phyloP scores from a whole-genome alignment of 2,113 vertebrate genomes.

The Eolophus roseicapilla region DNA sequence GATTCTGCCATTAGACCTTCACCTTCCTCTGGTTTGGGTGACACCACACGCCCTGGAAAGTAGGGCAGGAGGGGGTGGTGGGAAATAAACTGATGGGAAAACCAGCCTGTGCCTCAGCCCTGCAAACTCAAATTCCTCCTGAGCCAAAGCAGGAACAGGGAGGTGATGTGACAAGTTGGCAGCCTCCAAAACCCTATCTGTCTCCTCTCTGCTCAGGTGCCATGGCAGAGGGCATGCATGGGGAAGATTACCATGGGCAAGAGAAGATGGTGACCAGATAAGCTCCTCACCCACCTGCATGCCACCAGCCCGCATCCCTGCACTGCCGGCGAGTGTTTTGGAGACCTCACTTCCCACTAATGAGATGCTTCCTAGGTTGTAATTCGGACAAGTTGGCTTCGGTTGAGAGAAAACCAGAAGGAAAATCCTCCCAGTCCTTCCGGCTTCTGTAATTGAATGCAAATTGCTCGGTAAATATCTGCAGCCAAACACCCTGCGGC shows the following conservation, averaged over 20 bases:
- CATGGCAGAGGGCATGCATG: neutral
- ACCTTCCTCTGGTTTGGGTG: neutral
- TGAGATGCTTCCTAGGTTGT: conserved; percentile 46
- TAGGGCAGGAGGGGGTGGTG: neutral
- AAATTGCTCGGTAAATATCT: neutral
- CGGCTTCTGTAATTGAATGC: conserved; percentile 10
- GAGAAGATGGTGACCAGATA: neutral
- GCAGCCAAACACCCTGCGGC: neutral
- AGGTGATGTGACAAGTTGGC: neutral
- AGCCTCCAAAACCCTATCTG: neutral
- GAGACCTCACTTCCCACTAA: conserved; percentile 43
- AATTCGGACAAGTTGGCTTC: conserved; percentile 19
- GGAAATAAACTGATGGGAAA: neutral
- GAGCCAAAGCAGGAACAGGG: neutral
- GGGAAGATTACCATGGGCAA: neutral
- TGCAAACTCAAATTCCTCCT: neutral
- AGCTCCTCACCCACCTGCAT: neutral
- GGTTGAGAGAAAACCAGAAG: conserved; percentile 22
- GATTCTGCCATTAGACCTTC: neutral
- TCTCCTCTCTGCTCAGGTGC: neutral
- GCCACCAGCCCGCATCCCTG: neutral
- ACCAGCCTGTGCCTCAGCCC: neutral
- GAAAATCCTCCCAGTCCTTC: conserved; percentile 38
- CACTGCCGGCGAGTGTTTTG: neutral
- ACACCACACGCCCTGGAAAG: neutral